Percentiles rank a stretch among this genome's conserved stretches.
These are phyloP conservation scores for Crossocerus cetratus DNA, from an alignment of 2,888 invertebrate genomes.

Conservation along the genomic window DNA sequence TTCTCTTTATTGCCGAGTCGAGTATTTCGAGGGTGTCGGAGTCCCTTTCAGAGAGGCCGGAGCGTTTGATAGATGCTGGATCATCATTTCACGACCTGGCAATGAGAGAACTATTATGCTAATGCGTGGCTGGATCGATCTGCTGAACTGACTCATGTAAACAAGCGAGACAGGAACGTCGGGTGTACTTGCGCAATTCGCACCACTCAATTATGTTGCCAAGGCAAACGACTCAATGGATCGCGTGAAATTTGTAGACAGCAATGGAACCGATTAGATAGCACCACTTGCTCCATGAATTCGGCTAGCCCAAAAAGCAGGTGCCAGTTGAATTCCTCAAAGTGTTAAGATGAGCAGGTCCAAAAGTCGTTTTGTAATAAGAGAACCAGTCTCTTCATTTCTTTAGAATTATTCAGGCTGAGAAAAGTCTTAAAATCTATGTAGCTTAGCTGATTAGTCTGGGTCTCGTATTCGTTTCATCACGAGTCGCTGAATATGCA, in stretches of 20 bases:
- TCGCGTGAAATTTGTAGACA: no score
- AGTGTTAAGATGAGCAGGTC: no score
- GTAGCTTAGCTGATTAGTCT: slow-evolving; percentile 55
- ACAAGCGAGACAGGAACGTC: slow-evolving; percentile 27
- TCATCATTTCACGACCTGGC: no score
- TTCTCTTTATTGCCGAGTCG: no score
- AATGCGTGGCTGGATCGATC: slow-evolving; percentile 43
- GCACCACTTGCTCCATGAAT: no score
- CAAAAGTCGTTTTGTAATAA: neutral
- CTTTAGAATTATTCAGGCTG: neutral
- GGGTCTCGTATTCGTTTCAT: slow-evolving; percentile 65
- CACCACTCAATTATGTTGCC: slow-evolving; percentile 52
- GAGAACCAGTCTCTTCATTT: neutral
- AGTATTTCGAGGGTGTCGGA: no score
- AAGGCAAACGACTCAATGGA: neutral
- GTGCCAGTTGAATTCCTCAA: no score
- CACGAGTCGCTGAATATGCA: slow-evolving; percentile 53
- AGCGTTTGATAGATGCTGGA: no score
- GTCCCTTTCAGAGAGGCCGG: no score
- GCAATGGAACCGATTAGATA: no score
- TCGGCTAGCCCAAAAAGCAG: no score
- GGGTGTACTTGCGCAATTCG: slow-evolving; percentile 47
- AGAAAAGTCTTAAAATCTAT: slow-evolving; percentile 9
- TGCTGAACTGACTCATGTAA: slow-evolving; percentile 35
- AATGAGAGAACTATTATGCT: slow-evolving; percentile 44